Percentiles rank a stretch among this genome's conserved stretches.
Evolutionary conservation across 2,113 vertebrate species (phyloP).

Genomic region (Donacobius atricapilla): DNA sequence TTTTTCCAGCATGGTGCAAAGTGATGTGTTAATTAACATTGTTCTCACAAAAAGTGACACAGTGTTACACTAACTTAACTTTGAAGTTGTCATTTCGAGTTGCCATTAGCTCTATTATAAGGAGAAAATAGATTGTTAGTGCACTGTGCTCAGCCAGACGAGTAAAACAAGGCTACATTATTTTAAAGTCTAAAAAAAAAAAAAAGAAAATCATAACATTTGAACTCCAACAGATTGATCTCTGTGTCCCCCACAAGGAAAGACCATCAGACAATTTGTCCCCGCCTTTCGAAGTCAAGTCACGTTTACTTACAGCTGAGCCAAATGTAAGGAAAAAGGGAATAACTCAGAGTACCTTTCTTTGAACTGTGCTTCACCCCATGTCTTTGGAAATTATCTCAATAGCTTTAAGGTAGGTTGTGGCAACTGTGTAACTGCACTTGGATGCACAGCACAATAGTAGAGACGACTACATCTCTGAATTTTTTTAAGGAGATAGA

Average conservation of each 20-base stretch:
- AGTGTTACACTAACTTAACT: slow-evolving; percentile 24
- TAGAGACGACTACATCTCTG: background rate
- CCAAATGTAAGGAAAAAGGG: background rate
- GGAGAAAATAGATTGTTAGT: background rate
- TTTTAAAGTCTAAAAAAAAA: background rate
- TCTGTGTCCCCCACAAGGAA: background rate
- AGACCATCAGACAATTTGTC: background rate
- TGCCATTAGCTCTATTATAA: background rate
- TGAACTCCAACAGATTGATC: background rate
- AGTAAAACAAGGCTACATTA: background rate
- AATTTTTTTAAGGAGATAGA: slow-evolving; percentile 6
- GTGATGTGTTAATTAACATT: slow-evolving; percentile 59
- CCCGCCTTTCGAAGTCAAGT: background rate
- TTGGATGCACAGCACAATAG: background rate
- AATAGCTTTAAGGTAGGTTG: background rate
- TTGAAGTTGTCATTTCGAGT: slow-evolving; percentile 41
- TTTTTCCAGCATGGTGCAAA: slow-evolving; percentile 3
- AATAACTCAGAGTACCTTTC: background rate
- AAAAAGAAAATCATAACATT: background rate
- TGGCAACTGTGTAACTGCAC: background rate
- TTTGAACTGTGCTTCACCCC: slow-evolving; percentile 20
- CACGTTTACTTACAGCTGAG: background rate
- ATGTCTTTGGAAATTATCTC: background rate
- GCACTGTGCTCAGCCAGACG: background rate
- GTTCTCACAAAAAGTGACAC: slow-evolving; percentile 25